Evolutionary conservation across 2,797 vertebrate species (phyloP), one percentile per base, ranked within the genome.

Genomic region (Poeciliopsis turneri): DNA sequence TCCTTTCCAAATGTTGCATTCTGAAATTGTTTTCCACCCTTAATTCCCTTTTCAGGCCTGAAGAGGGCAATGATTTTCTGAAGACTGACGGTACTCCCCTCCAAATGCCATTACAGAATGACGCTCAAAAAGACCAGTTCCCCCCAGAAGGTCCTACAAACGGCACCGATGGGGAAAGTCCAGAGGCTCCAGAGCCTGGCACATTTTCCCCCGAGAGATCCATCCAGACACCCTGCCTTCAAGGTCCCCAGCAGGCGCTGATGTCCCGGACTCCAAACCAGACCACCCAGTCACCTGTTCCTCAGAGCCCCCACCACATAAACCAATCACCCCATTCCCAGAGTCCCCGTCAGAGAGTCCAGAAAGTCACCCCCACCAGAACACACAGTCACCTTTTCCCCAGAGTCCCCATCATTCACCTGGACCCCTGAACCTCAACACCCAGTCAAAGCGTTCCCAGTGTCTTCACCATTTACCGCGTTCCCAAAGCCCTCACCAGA

Each of bases 21-120:
- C 61, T 66, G 33, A 66, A 36, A 66, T 36, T 69, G 4, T 53
- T 45, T 30, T 45, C 39, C 15, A 12, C 13, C 25, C 12, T 78
- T 41, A 61, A 0, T 23, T 61, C 6, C 36, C 36, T 11, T 28
- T 68, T 71, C 76, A 93, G 92, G 71, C 23, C 78, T 28, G 81
- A 90, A 61, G 88, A 89, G 46, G 49, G 82, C 49, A 81, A 74
- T 69, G 77, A 87, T 49, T 75, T 71, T 11, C 70, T 81, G 25
- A 81, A 78, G n/a, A 11, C 53, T 36, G 78, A 84, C 68, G 66
- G 55, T 36, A 59, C 30, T 66, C 45, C 11, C 1, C 53, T 28
- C 12, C 49, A 78, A 20, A 39, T 49, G 12, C 5, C 20, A 1
- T 49, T 11, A 4, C 70, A 84, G 51, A 64, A 39, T 1, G 41